Evolutionary conservation across 2,113 vertebrate species (phyloP), one percentile per base, ranked within the genome.

Genomic region (Eurystomus gularis): DNA sequence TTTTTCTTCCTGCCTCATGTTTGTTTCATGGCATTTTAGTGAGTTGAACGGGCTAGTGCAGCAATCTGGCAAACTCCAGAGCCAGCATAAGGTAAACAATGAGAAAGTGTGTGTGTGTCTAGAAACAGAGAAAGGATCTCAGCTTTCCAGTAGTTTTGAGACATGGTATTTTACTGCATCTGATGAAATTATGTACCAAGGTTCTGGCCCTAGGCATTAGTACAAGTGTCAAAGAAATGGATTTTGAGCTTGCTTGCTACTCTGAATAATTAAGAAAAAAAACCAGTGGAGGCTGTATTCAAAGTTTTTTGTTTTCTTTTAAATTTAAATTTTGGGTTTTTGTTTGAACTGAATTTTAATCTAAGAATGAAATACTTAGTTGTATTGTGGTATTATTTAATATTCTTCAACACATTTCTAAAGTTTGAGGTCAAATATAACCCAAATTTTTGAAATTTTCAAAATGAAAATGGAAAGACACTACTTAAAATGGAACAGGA

Each of bases 1-100:
- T 11, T 52, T 8, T 39, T 40, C 1, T 2, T 3, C 8, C 19
- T 7, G 3, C 3, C 1, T 1, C 1, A 4, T 54, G 6, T 20
- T 61, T 84, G 2, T 6, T 42, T 52, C 44, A 31, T 71, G 33
- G 6, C 14, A 11, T 86, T 86, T 68, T 57, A 48, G 4, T 31
- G 69, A 83, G 48, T 42, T 57, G 58, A 39, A 75, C 8, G 15
- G 52, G 42, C 4, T 11, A 24, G 12, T 26, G 26, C 40, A 88
- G 10, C 20, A 60, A 25, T 29, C 12, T 65, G 37, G 17, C 12
- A 80, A 88, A 26, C 6, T 42, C 3, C 11, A 92, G 33, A 80
- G 24, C 11, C 28, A 70, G 8, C 8, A 35, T 18, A 48, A 65
- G 2, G 10, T 35, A 68, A 51, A 33, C 0, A 11, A 25, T 9